These are phyloP conservation scores for Epinotia nisella DNA, from an alignment of 2,888 invertebrate species.

Conservation along the genomic window DNA sequence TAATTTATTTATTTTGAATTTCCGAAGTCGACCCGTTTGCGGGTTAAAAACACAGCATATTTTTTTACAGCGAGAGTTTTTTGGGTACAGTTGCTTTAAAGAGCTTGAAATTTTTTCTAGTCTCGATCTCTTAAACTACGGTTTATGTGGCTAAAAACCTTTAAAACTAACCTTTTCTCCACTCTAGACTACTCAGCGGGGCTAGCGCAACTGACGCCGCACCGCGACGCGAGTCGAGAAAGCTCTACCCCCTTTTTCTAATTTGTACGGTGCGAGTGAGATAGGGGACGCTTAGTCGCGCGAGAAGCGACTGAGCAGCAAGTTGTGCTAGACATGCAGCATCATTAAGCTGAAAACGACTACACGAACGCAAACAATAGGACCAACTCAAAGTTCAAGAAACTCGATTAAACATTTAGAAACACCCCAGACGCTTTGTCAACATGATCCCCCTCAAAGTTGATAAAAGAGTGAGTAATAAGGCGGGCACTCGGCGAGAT, in stretches of 20 bases:
- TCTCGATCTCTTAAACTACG: not conserved
- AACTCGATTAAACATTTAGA: slow-evolving; percentile 28
- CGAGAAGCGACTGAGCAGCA: too few relatives aligned
- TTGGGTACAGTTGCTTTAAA: not conserved
- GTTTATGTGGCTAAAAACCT: not conserved
- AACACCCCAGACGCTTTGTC: slow-evolving; percentile 13
- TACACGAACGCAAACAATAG: slow-evolving; percentile 5
- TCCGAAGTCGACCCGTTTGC: too few relatives aligned
- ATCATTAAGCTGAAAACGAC: slow-evolving; percentile 11
- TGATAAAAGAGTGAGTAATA: slow-evolving; percentile 26
- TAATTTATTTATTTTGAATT: too few relatives aligned
- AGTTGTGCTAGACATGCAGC: too few relatives aligned
- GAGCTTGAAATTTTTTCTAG: not conserved
- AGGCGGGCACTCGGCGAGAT: slow-evolving; percentile 10
- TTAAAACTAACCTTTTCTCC: not conserved
- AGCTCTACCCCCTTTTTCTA: too few relatives aligned
- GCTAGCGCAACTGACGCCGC: too few relatives aligned
- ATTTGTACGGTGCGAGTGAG: too few relatives aligned
- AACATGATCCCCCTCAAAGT: slow-evolving; percentile 9
- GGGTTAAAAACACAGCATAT: too few relatives aligned
- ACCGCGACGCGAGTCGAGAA: too few relatives aligned
- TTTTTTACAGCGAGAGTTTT: too few relatives aligned
- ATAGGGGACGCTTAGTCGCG: too few relatives aligned
- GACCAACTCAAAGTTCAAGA: slow-evolving; percentile 3
- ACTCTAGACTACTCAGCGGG: not conserved